phyloP scores from a whole-genome alignment of 2,888 invertebrate species.

The Eristalinus aeneus region DNA sequence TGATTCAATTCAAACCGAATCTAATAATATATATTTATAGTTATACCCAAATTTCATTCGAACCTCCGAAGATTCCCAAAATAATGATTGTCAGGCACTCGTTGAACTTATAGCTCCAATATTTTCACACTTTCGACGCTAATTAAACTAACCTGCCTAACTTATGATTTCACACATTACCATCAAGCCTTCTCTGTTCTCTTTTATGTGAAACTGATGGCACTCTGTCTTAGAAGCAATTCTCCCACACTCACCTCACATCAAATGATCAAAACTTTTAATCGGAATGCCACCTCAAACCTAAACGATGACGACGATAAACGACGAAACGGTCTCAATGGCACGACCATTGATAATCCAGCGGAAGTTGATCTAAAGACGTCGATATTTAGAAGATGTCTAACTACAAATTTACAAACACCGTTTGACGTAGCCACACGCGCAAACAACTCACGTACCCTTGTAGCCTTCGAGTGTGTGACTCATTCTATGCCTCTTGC shows the following conservation, averaged over 20 bases:
- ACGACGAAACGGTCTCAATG: conserved; percentile 19
- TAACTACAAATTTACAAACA: conserved; percentile 39
- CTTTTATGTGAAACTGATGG: conserved; percentile 34
- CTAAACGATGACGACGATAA: conserved; percentile 4
- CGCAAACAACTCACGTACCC: conserved; percentile 7
- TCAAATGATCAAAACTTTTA: conserved; percentile 22
- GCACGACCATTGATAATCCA: conserved; percentile 22
- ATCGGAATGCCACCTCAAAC: conserved; percentile 23
- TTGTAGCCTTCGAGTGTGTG: conserved; percentile 6
- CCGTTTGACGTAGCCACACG: background rate
- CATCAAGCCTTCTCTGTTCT: background rate
- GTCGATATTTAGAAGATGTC: conserved; percentile 41
- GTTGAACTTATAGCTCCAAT: background rate
- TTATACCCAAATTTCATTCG: too few species aligned
- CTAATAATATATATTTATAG: too few species aligned
- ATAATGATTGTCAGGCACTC: background rate
- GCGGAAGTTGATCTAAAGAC: conserved; percentile 1
- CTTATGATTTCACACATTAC: background rate
- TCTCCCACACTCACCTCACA: background rate
- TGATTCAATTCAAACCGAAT: too few species aligned
- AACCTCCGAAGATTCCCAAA: too few species aligned
- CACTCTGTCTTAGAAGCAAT: background rate
- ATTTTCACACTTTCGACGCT: background rate
- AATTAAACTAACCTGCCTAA: conserved; percentile 30
- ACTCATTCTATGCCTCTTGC: background rate